These are phyloP conservation scores for Chalcis sispes DNA, from an alignment of 2,888 invertebrate genomes.

Conservation along the genomic window DNA sequence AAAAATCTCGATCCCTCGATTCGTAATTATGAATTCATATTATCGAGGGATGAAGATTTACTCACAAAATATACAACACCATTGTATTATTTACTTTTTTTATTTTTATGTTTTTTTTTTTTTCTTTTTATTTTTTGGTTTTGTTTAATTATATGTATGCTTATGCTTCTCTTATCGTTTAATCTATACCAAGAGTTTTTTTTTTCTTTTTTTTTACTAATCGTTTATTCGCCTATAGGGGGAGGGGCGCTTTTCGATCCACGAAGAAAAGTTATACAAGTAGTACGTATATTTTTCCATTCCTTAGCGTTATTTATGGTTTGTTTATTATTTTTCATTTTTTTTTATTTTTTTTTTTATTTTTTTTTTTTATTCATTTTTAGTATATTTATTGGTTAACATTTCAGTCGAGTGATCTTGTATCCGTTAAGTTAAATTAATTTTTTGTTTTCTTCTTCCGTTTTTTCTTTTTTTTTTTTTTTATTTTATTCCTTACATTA, in stretches of 20 bases:
- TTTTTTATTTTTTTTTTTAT: no score
- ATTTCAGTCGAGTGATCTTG: constrained; percentile 53
- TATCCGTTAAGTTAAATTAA: constrained; percentile 41
- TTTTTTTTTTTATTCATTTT: constrained; percentile 9
- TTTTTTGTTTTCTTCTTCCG: no score
- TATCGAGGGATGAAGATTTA: constrained; percentile 57
- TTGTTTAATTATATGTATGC: constrained; percentile 39
- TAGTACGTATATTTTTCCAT: constrained; percentile 49
- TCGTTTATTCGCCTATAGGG: constrained; percentile 1
- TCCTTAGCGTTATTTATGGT: constrained; percentile 30
- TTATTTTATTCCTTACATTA: constrained; percentile 14
- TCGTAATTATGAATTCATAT: constrained; percentile 10
- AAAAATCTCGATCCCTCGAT: constrained; percentile 26
- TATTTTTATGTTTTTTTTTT: constrained; percentile 24
- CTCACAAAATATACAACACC: constrained; percentile 62
- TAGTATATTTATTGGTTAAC: constrained; percentile 50
- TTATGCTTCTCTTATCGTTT: constrained; percentile 40
- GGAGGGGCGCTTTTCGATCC: constrained; percentile 7
- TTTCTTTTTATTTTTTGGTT: neutral
- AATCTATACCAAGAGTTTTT: constrained; percentile 28
- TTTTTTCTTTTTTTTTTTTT: constrained; percentile 16
- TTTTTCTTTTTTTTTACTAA: neutral
- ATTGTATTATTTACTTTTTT: constrained; percentile 55
- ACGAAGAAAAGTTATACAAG: constrained; percentile 37
- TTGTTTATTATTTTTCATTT: no score